Percentiles rank a stretch among this genome's conserved stretches.
phyloP scores from a whole-genome alignment of 30 jellyfish, hydroid and myxozoan species.

The Calvadosia cruxmelitensis region DNA sequence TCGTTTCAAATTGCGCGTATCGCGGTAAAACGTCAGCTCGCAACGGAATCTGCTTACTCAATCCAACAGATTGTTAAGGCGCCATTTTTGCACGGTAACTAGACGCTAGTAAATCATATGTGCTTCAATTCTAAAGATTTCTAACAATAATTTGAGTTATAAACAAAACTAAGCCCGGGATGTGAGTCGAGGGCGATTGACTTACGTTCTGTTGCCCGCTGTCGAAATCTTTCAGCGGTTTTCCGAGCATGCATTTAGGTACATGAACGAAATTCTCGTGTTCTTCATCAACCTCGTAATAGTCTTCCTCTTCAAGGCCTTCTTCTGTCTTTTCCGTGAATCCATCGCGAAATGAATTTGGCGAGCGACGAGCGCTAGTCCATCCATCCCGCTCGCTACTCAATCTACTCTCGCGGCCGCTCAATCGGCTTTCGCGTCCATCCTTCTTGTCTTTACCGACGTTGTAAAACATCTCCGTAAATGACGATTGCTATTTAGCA shows the following conservation, averaged over 20 bases:
- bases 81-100: too few species aligned
- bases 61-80: too few species aligned
- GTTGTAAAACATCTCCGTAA: conserved; percentile 67
- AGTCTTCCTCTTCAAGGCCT: conserved; percentile 11
- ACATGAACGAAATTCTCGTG: conserved; percentile 51
- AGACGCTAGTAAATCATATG: too few species aligned
- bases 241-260: conserved; percentile 93
- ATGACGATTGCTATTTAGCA: too few species aligned
- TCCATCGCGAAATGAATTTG: conserved; percentile 54
- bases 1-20: too few species aligned
- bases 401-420: conserved; percentile 49
- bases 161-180: too few species aligned
- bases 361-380: conserved; percentile 46
- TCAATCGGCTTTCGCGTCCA: conserved; percentile 56
- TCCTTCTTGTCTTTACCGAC: conserved; percentile 57
- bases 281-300: conserved; percentile 23
- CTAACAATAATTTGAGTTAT: too few species aligned
- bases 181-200: too few species aligned
- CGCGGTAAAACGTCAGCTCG: too few species aligned
- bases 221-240: conserved; percentile 88
- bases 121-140: too few species aligned
- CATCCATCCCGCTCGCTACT: conserved; percentile 15
- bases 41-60: too few species aligned
- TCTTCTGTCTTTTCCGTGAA: conserved; percentile 33
- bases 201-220: conserved; percentile 89